Evolutionary conservation across 64 coral and sea anemone genomes (phyloP).

Genomic region (Stylophora pistillata): DNA sequence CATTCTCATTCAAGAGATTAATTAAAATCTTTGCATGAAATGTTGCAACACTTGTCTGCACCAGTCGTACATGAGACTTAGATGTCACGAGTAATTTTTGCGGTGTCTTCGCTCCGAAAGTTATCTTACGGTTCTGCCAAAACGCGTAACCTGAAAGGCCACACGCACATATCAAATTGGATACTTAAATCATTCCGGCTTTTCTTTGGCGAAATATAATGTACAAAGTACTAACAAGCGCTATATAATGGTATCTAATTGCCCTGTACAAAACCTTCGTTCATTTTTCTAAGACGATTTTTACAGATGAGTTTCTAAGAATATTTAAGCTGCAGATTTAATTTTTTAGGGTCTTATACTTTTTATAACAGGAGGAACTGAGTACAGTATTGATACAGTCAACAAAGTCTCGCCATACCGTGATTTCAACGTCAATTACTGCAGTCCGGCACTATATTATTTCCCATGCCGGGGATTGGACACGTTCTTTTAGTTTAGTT

Average conservation of each 20-base stretch:
- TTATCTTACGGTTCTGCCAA: too few species aligned
- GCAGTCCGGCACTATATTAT: too few species aligned
- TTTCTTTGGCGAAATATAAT: not conserved
- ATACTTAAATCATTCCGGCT: not conserved
- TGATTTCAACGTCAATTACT: not conserved
- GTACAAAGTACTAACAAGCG: not conserved
- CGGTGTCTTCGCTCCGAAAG: not conserved
- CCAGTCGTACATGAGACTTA: too few species aligned
- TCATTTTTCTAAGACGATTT: not conserved
- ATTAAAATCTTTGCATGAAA: too few species aligned
- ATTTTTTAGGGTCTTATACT: too few species aligned
- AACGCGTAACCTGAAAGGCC: not conserved
- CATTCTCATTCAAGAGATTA: too few species aligned
- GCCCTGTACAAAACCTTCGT: not conserved
- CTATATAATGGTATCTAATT: not conserved
- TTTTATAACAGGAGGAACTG: not conserved
- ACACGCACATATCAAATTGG: not conserved
- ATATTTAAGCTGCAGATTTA: too few species aligned
- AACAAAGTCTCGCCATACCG: not conserved
- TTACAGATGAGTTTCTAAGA: too few species aligned
- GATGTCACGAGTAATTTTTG: not conserved
- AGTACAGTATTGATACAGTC: not conserved
- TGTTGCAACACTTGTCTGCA: too few species aligned
- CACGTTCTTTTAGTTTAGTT: too few species aligned
- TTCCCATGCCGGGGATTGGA: too few species aligned